Evolutionary conservation across 2,113 vertebrate genomes (phyloP).

Genomic region (Ceyx margarethae): DNA sequence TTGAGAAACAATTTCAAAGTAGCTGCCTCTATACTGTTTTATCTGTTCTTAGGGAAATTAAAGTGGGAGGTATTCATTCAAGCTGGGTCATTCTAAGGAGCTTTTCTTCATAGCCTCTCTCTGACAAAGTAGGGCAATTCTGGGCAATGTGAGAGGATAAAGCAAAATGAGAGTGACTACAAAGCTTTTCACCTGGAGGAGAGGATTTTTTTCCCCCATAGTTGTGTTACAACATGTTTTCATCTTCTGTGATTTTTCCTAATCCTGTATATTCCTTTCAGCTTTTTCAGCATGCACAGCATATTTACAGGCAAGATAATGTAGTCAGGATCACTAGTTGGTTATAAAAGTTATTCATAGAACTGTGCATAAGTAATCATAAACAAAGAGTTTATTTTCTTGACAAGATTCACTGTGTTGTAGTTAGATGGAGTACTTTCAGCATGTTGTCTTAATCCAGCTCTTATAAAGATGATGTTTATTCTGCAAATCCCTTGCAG

Average conservation of each 20-base stretch:
- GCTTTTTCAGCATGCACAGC: slow-evolving; percentile 33
- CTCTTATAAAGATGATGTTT: slow-evolving; percentile 26
- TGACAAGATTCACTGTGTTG: neutral
- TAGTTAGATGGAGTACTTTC: neutral
- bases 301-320: slow-evolving; percentile 29
- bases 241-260: slow-evolving; percentile 23
- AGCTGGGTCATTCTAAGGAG: neutral
- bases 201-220: neutral
- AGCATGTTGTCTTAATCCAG: neutral
- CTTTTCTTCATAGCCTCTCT: neutral
- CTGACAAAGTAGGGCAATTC: neutral
- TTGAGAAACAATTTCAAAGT: neutral
- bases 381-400: slow-evolving; percentile 53
- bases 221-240: slow-evolving; percentile 29
- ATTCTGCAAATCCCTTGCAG: slow-evolving; percentile 26
- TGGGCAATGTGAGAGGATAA: slow-evolving; percentile 2
- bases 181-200: slow-evolving; percentile 34
- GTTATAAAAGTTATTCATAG: slow-evolving; percentile 21
- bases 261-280: slow-evolving; percentile 45
- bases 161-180: neutral
- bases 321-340: slow-evolving; percentile 15
- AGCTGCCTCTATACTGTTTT: neutral
- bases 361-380: slow-evolving; percentile 6
- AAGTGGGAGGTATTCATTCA: neutral
- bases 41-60: neutral